A percentile compares a stretch with the other conserved stretches of the same genome.
These are phyloP conservation scores for Scrobipalpa costella DNA, from an alignment of 2,888 invertebrate genomes.

Conservation along the genomic window DNA sequence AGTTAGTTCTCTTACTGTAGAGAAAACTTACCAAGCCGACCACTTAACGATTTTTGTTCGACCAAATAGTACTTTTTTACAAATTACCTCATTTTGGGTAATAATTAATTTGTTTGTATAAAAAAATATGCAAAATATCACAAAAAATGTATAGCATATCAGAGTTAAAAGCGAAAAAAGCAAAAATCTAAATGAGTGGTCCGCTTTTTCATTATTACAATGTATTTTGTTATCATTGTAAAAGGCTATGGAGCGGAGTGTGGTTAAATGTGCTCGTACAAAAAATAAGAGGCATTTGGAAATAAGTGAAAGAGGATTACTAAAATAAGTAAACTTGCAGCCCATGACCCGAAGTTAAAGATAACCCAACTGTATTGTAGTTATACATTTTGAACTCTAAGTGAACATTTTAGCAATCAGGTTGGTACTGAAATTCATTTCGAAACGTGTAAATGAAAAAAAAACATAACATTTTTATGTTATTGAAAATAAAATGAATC, in stretches of 20 bases:
- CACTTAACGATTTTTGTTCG: constrained; percentile 67
- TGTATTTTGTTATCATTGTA: constrained; percentile 74
- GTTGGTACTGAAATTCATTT: constrained; percentile 74
- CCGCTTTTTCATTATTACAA: constrained; percentile 69
- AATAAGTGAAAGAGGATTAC: constrained; percentile 77
- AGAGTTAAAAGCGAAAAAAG: constrained; percentile 50
- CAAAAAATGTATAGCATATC: constrained; percentile 78
- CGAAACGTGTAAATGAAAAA: constrained; percentile 76
- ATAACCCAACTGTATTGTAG: constrained; percentile 74
- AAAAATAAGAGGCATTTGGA: constrained; percentile 74
- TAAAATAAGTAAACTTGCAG: constrained; percentile 57
- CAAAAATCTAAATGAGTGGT: constrained; percentile 63
- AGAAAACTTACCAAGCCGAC: constrained; percentile 71
- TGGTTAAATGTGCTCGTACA: constrained; percentile 70
- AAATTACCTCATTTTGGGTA: constrained; percentile 70
- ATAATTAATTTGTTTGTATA: constrained; percentile 68
- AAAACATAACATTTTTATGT: constrained; percentile 82
- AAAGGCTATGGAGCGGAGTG: constrained; percentile 60
- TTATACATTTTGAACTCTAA: constrained; percentile 65
- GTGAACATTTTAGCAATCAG: constrained; percentile 73
- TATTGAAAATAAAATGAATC: constrained; percentile 82
- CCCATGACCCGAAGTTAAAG: constrained; percentile 58
- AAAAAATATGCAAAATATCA: constrained; percentile 65
- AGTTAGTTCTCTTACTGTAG: constrained; percentile 80
- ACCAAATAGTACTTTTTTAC: constrained; percentile 79